Evolutionary conservation across 1,140 invertebrate species (phyloP).

Genomic region (Oncopeltus fasciatus): DNA sequence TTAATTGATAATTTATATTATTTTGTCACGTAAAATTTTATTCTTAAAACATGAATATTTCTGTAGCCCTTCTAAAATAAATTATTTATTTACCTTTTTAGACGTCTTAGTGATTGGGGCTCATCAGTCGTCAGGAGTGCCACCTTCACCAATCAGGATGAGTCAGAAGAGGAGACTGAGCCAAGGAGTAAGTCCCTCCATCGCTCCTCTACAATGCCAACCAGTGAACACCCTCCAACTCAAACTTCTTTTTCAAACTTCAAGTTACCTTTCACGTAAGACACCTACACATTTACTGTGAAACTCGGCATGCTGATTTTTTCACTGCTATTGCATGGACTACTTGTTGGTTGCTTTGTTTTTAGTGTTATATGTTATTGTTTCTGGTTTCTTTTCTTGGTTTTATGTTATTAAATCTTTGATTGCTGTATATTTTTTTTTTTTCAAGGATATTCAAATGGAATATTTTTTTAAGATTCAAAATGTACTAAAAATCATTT

Average conservation of each 20-base stretch:
- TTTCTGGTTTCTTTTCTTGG: conserved; percentile 26
- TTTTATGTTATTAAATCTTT: conserved; percentile 23
- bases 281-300: conserved; percentile 18
- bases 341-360: conserved; percentile 7
- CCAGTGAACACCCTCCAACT: conserved; percentile 33
- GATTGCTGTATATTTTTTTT: conserved; percentile 20
- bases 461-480: too few species aligned
- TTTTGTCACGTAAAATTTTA: too few species aligned
- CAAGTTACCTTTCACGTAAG: conserved; percentile 72
- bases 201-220: conserved; percentile 66
- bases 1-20: too few species aligned
- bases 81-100: too few species aligned
- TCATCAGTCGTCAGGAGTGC: conserved; percentile 23
- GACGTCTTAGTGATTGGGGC: conserved; percentile 26
- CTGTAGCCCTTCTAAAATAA: too few species aligned
- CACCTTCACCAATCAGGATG: conserved; percentile 21
- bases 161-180: conserved; percentile 17
- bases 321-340: conserved; percentile 24
- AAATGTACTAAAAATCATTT: too few species aligned
- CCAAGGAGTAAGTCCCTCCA: conserved; percentile 38
- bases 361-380: conserved; percentile 9
- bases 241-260: conserved; percentile 45
- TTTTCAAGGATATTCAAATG: background rate
- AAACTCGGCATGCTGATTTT: background rate
- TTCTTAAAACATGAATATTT: too few species aligned